Evolutionary conservation across 2,113 vertebrate genomes (phyloP), one percentile per base, ranked within the genome.

Genomic region (Tragelaphus imberbis): DNA sequence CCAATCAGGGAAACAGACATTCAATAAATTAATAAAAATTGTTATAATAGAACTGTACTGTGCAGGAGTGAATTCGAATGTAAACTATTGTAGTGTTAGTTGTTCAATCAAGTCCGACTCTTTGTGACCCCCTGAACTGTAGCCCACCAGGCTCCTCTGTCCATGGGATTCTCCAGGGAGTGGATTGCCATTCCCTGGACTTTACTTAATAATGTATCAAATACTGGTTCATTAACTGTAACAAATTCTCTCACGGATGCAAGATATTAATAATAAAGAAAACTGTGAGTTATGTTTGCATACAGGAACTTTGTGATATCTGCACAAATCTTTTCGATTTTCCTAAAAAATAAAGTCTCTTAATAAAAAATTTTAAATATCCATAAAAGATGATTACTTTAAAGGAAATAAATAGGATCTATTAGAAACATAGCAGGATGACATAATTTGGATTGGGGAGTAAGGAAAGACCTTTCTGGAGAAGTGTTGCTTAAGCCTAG

Each of bases 1-100:
- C n/a, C 84, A 94, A 9, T 28, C 8, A 21, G 58, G 84, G 47
- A 93, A 71, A 68, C 2, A 86, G 40, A 90, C 33, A 59, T 84
- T 95, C 15, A 84, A 80, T 75, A 55, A 87, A 71, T 71, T 96
- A 79, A 61, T 81, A 28, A 90, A 80, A 88, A 91, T 53, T 96
- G 17, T 47, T 77, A 7, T 79, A 89, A 75, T 77, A 71, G 87
- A 79, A 71, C 33, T 44, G 25, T 84, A n/a, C 8, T 49, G 40
- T 7, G 87, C 77, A 84, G 88, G 13, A 93, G n/a, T 89, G 23
- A 97, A n/a, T 59, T 40, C 59, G 88, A 59, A 56, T 40, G 21
- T 84, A 58, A 90, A 65, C 49, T 80, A 27, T 51, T 40, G 19
- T 25, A 40, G 21, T 75, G 36, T 75, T 75, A 25, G 68, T 40